A percentile compares a stretch with the other conserved stretches of the same genome.
These are phyloP conservation scores for Bombus confusus DNA, from an alignment of 1,140 invertebrate species.

Conservation along the genomic window DNA sequence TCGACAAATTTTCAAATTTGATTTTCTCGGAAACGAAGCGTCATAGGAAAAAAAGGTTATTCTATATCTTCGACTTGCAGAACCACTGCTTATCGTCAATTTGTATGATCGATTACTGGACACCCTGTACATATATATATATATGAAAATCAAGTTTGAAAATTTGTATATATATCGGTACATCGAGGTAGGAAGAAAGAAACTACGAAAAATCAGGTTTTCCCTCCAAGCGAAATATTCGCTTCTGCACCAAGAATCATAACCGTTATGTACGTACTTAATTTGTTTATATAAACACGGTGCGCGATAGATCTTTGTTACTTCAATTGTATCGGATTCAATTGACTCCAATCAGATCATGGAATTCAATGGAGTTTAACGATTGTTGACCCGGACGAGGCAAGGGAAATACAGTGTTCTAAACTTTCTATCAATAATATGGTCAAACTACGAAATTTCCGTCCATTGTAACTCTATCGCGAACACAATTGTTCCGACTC, in stretches of 20 bases:
- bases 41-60: too few relatives aligned
- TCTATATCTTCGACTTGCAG: too few relatives aligned
- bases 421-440: constrained; percentile 28
- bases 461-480: constrained; percentile 2
- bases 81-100: too few relatives aligned
- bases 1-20: too few relatives aligned
- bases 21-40: too few relatives aligned
- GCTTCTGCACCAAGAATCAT: too few relatives aligned
- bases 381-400: not conserved
- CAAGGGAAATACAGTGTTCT: not conserved
- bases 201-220: not conserved
- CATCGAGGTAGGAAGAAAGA: too few relatives aligned
- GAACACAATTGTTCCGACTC: not conserved
- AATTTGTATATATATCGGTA: too few relatives aligned
- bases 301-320: not conserved
- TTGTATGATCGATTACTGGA: too few relatives aligned
- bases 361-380: constrained; percentile 25
- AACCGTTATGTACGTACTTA: not conserved
- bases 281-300: constrained; percentile 13
- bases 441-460: constrained; percentile 20
- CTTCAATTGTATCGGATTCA: constrained; percentile 8
- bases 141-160: too few relatives aligned
- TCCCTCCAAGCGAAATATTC: not conserved
- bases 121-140: too few relatives aligned
- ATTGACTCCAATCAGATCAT: constrained; percentile 26